A percentile compares a stretch with the other conserved stretches of the same genome.
phyloP scores from a whole-genome alignment of 2,888 invertebrate species.

The Tribolium freemani region DNA sequence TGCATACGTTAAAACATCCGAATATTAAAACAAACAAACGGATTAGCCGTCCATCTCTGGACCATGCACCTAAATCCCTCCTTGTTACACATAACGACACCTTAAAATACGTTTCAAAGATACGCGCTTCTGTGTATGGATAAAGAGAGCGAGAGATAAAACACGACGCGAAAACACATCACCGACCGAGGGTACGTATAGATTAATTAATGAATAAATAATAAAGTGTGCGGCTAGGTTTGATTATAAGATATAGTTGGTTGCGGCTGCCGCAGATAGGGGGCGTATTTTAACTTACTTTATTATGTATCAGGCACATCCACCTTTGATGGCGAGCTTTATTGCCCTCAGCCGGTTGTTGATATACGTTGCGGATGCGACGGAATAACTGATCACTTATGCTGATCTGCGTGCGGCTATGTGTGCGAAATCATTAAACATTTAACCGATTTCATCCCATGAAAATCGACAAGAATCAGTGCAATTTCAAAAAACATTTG shows the following conservation, averaged over 20 bases:
- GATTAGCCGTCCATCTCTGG: conserved; percentile 29
- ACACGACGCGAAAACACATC: conserved; percentile 2
- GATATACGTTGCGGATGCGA: conserved; percentile 38
- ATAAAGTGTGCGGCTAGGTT: conserved; percentile 64
- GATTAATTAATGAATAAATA: conserved; percentile 70
- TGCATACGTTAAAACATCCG: conserved; percentile 32
- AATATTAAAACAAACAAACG: conserved; percentile 37
- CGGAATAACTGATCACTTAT: conserved; percentile 36
- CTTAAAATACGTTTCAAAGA: not conserved
- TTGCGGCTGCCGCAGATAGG: conserved; percentile 56
- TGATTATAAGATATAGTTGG: conserved; percentile 67
- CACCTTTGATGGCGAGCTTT: conserved; percentile 59
- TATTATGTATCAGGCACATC: conserved; percentile 63
- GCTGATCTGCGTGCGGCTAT: conserved; percentile 29
- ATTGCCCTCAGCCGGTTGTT: conserved; percentile 50
- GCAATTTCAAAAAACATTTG: too few species aligned
- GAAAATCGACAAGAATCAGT: not conserved
- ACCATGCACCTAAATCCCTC: conserved; percentile 19
- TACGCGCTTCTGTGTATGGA: not conserved
- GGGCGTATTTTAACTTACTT: conserved; percentile 62
- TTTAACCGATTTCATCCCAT: not conserved
- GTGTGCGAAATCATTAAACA: conserved; percentile 18
- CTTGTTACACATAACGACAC: not conserved
- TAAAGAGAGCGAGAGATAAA: conserved; percentile 30
- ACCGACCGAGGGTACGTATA: conserved; percentile 53